Conservation (phyloP, 2,113 vertebrate species). For the Phylloscopus trochilus region DNA sequence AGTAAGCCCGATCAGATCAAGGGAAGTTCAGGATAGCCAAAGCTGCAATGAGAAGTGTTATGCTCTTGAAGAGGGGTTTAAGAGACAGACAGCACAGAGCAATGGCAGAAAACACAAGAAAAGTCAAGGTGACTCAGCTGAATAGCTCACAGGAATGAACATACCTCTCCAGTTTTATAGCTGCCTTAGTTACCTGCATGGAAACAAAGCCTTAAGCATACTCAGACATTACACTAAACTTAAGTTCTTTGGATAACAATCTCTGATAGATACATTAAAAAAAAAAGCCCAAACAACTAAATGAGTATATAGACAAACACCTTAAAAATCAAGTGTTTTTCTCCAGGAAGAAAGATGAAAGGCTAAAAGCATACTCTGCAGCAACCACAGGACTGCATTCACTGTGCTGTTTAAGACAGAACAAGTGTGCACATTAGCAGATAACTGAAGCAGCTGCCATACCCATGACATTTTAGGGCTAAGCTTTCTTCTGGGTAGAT, state of each 20-base stretch:
- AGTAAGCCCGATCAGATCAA: not conserved
- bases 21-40: not conserved
- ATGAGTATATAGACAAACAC: not conserved
- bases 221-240: not conserved
- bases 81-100: not conserved
- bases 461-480: not conserved
- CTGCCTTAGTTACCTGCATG: not conserved
- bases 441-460: not conserved
- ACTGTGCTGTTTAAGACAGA: not conserved
- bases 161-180: not conserved
- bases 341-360: not conserved
- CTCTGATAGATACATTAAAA: not conserved
- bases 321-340: not conserved
- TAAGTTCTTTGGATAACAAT: not conserved
- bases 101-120: not conserved
- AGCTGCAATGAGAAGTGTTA: not conserved
- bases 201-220: not conserved
- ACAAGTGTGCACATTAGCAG: not conserved
- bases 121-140: not conserved
- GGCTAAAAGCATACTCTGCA: not conserved
- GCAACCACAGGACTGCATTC: not conserved
- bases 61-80: not conserved
- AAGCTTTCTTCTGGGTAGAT: not conserved
- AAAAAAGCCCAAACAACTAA: not conserved
- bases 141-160: not conserved